phyloP scores from a whole-genome alignment of 1,140 invertebrate species.

The Aphidius gifuensis region DNA sequence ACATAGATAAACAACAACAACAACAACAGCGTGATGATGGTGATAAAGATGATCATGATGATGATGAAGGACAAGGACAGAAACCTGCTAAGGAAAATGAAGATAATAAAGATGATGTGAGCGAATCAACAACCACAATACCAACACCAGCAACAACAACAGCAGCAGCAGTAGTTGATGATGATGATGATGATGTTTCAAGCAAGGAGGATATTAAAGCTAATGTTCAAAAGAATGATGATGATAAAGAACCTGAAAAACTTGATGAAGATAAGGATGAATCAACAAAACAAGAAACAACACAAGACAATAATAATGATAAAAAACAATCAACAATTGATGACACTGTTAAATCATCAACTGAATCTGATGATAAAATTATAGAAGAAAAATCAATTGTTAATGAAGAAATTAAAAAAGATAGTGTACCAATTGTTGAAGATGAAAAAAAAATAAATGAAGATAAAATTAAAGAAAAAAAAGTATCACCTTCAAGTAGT shows the following conservation, averaged over 20 bases:
- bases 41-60: slow-evolving; percentile 25
- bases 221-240: not conserved
- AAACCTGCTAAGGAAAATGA: not conserved
- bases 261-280: slow-evolving; percentile 8
- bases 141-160: too few relatives aligned
- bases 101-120: not conserved
- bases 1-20: slow-evolving; percentile 51
- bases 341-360: slow-evolving; percentile 14
- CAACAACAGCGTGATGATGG: slow-evolving; percentile 32
- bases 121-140: too few relatives aligned
- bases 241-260: slow-evolving; percentile 1
- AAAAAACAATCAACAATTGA: slow-evolving; percentile 5
- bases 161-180: not conserved
- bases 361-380: slow-evolving; percentile 16
- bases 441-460: slow-evolving; percentile 29
- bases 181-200: not conserved
- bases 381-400: slow-evolving; percentile 12
- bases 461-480: slow-evolving; percentile 22
- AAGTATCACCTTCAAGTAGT: slow-evolving; percentile 11
- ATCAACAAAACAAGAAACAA: slow-evolving; percentile 28
- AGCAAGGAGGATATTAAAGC: not conserved
- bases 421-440: slow-evolving; percentile 33
- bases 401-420: slow-evolving; percentile 24
- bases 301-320: slow-evolving; percentile 19
- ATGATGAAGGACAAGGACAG: slow-evolving; percentile 1